Conservation (phyloP, 2,888 invertebrate genomes). For the Malacosoma neustria region DNA sequence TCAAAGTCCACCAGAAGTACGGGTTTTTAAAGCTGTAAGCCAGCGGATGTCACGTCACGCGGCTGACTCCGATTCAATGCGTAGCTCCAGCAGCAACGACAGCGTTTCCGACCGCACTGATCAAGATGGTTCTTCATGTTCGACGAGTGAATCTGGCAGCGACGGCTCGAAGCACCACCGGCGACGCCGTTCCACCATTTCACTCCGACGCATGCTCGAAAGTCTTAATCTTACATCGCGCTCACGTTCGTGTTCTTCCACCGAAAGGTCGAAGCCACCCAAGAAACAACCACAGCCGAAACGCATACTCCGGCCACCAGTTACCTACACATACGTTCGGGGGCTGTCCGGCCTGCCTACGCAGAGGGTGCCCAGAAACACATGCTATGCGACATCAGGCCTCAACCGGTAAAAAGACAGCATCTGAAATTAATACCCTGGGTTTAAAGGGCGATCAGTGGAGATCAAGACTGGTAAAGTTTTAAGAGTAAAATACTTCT, state of each 20-base stretch:
- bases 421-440: constrained; percentile 11
- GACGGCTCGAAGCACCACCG: constrained; percentile 71
- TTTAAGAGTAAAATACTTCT: too few relatives aligned
- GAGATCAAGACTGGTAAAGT: constrained; percentile 63
- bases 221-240: constrained; percentile 78
- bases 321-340: constrained; percentile 86
- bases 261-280: constrained; percentile 50
- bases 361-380: constrained; percentile 82
- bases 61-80: constrained; percentile 50
- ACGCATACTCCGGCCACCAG: constrained; percentile 84
- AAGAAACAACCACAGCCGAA: constrained; percentile 80
- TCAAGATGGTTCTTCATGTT: constrained; percentile 47
- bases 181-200: constrained; percentile 75
- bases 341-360: constrained; percentile 89
- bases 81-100: constrained; percentile 63
- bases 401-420: constrained; percentile 47
- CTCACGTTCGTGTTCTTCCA: constrained; percentile 78
- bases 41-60: constrained; percentile 75
- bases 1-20: constrained; percentile 73
- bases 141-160: constrained; percentile 78
- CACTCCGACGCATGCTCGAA: constrained; percentile 82
- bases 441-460: constrained; percentile 28
- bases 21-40: constrained; percentile 79
- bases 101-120: constrained; percentile 48
- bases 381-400: constrained; percentile 42